A percentile compares a stretch with the other conserved stretches of the same genome.
phyloP scores from a whole-genome alignment of 2,888 invertebrate species.

The Leptothorax acervorum region DNA sequence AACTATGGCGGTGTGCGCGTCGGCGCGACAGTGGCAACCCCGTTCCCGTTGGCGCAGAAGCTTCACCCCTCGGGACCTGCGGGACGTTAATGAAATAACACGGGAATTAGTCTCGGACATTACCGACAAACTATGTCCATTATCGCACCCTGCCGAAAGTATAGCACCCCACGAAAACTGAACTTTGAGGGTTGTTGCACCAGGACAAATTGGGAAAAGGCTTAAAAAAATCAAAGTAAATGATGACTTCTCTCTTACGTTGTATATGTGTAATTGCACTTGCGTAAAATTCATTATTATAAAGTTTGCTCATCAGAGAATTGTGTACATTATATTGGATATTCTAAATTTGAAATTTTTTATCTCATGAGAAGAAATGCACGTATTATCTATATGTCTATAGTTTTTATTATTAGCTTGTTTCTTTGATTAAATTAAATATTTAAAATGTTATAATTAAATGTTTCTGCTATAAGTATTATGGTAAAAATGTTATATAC shows the following conservation, averaged over 20 bases:
- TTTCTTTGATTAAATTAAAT: neutral
- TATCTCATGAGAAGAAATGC: neutral
- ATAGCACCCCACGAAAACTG: constrained; percentile 58
- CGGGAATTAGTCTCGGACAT: constrained; percentile 86
- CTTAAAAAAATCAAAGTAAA: constrained; percentile 6
- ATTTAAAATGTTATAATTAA: neutral
- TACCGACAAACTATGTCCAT: constrained; percentile 86
- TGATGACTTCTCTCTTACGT: neutral
- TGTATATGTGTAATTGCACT: neutral
- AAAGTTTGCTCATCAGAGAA: neutral
- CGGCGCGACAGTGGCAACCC: constrained; percentile 67
- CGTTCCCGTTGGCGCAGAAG: constrained; percentile 66
- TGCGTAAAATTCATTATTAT: neutral
- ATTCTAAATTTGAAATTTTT: neutral
- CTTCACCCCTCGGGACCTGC: constrained; percentile 80
- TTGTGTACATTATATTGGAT: neutral
- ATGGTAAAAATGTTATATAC: neutral
- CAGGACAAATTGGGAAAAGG: constrained; percentile 1
- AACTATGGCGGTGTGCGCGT: constrained; percentile 53
- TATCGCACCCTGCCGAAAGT: constrained; percentile 77
- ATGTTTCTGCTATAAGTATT: neutral
- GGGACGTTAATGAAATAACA: constrained; percentile 86
- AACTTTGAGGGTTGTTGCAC: constrained; percentile 30
- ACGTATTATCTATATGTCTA: neutral
- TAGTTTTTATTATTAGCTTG: neutral